Base-by-base conservation (phyloP, 2,888 invertebrate species). In the Entomobrya multifasciata region DNA sequence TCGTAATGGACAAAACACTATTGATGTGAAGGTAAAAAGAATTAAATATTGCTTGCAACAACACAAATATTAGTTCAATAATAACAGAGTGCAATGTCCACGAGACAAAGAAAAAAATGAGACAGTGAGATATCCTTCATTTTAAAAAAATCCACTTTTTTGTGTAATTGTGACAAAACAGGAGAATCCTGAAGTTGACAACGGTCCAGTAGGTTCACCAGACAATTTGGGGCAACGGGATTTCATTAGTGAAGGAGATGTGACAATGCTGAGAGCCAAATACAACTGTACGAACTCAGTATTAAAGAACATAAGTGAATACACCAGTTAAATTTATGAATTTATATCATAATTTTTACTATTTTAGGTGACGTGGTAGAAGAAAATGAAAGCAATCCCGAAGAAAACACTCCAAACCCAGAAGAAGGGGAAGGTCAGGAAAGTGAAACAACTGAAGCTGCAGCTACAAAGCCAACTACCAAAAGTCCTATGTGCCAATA, bases 201-300 rank as follows among this genome's bases (percentile, higher is more conserved):
- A 11, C 20, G n/a, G 22, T 25, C 77, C 77, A 22, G 25, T 77
- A 0, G 89, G 89, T 27, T 44, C n/a, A 1, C 83, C 80, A 5
- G 81, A 85, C 52, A 86, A 86, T 36, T 83, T 89, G 77, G 89
- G 89, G 15, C 89, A 89, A 47, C 44, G 89, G 13, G 88, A 89
- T n/a, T 86, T 49, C 27, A 86, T 89, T 60, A 89, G 89, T 78
- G 27, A 44, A 15, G 87, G 87, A 0, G 89, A 89, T 60, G 27
- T 87, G 0, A 22, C 8, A 15, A 88, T 89, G 89, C 17, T 89
- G 15, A 83, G 76, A n/a, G 65, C 47, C 0, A 89, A 89, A 81
- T 89, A 89, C 30, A 79, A 89, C 25, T 89, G 89, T 88, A 76
- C 70, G 79, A 13, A 49, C 13, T 36, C 11, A 36, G 3, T 36